Conservation (phyloP, 1,140 invertebrate genomes). For the Pomacea maculata region DNA sequence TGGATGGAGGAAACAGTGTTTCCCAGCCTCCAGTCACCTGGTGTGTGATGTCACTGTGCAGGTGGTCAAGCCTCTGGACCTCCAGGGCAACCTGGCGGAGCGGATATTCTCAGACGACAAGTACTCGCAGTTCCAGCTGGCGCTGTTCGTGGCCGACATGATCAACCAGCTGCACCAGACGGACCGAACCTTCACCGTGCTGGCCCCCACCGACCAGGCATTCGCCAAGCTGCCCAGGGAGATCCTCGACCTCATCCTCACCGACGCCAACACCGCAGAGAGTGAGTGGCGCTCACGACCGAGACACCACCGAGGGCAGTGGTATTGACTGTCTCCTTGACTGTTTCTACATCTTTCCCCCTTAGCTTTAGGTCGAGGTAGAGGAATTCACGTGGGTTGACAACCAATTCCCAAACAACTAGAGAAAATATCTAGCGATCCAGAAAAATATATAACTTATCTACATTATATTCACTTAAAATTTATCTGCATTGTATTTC, state of each 20-base stretch:
- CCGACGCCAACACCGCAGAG: conserved; percentile 39
- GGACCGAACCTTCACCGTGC: conserved; percentile 34
- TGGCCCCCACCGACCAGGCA: conserved; percentile 45
- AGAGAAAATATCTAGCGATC: no score
- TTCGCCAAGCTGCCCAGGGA: conserved; percentile 41
- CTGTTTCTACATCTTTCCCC: no score
- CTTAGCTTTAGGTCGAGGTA: no score
- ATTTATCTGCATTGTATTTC: no score
- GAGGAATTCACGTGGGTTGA: no score
- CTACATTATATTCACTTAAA: no score
- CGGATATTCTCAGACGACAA: conserved; percentile 66
- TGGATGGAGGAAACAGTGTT: no score
- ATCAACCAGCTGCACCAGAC: conserved; percentile 25
- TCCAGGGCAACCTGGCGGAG: conserved; percentile 36
- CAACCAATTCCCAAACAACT: no score
- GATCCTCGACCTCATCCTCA: conserved; percentile 39
- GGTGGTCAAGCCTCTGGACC: conserved; percentile 47
- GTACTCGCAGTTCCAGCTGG: conserved; percentile 70
- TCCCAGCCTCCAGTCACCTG: no score
- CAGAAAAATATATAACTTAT: no score
- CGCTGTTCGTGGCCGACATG: conserved; percentile 59
- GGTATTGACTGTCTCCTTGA: no score
- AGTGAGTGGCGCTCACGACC: conserved; percentile 26
- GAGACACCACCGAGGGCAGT: no score
- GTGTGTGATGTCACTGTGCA: conserved; percentile 14